Conservation (phyloP, 2,797 vertebrate species). For the Eulemur mongoz region DNA sequence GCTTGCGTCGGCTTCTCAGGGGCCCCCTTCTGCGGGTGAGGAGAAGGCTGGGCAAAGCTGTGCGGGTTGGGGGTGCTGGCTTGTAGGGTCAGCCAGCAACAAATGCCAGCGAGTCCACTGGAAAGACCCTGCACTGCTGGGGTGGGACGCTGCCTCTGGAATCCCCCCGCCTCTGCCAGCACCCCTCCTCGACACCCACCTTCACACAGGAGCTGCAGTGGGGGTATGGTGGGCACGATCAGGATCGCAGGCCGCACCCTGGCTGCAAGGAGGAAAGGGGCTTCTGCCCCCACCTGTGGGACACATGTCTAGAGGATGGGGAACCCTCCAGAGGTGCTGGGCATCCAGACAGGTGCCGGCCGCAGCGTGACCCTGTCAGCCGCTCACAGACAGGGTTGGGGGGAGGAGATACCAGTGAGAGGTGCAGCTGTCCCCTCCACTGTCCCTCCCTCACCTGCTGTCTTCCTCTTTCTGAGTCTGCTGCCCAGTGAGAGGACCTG, state of each 20-base stretch:
- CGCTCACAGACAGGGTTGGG: accelerated
- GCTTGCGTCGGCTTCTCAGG: not conserved
- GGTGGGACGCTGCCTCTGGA: accelerated
- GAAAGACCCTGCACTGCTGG: accelerated
- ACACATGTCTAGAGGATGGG: no score
- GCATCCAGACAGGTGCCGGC: not conserved
- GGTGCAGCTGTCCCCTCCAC: accelerated
- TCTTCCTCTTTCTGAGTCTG: not conserved
- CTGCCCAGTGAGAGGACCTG: not conserved
- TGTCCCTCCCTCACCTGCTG: not conserved
- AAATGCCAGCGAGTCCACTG: not conserved
- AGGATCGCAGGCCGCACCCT: not conserved
- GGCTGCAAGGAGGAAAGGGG: accelerated
- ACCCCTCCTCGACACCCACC: accelerated
- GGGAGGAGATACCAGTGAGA: no score
- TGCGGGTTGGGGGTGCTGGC: accelerated
- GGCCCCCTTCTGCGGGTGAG: not conserved
- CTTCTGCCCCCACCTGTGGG: not conserved
- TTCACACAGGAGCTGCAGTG: not conserved
- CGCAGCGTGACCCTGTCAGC: not conserved
- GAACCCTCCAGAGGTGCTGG: not conserved
- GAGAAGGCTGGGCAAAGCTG: not conserved
- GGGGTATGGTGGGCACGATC: not conserved
- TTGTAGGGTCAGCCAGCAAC: not conserved
- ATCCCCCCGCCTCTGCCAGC: accelerated